Evolutionary conservation across 2,888 invertebrate species (phyloP), one percentile per base, ranked within the genome.

Genomic region (Drosophila buzzatii): DNA sequence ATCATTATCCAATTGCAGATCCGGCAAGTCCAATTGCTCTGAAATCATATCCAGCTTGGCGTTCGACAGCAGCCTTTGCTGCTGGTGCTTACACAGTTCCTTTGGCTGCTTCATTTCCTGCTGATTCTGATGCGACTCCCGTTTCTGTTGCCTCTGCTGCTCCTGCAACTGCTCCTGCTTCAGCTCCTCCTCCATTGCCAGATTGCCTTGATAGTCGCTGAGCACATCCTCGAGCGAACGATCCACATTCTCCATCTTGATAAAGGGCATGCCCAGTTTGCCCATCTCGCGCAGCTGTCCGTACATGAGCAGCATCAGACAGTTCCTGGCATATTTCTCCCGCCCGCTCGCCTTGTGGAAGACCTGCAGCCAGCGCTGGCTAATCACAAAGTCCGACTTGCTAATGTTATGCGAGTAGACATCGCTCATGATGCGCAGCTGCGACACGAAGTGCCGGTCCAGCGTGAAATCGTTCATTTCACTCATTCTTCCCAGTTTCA

Each of bases 311-410:
- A 85, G 45, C 68, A 88, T 74, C 7, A 86, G 52, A n/a, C 88
- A 82, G 56, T 85, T 89, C 6, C 85, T 52, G 14, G 85, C 81
- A 20, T 62, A 82, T 16, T 86, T 86, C 4, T 88, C 73, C 12
- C 2, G 10, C 1, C 33, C 18, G 2, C 20, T 3, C 0, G 59
- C 72, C 9, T 42, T 39, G 12, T 52, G 31, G 44, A 89, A 85
- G 3, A 55, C 18, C 42, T 67, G 5, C 42, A 86, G 18, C 85
- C 85, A 86, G 6, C 42, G 56, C 31, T 70, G 51, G n/a, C 68
- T 63, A 2, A 77, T 27, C 7, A 8, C 14, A 4, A 53, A n/a
- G 16, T 75, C 67, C 27, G 58, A 20, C 7, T 44, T 31, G 41
- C 42, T 58, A 1, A 65, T 44, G 1, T 45, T 61, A 1, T 37